Evolutionary conservation across 1,140 invertebrate genomes (phyloP), one percentile per base, ranked within the genome.

Genomic region (Drosophila dunni): DNA sequence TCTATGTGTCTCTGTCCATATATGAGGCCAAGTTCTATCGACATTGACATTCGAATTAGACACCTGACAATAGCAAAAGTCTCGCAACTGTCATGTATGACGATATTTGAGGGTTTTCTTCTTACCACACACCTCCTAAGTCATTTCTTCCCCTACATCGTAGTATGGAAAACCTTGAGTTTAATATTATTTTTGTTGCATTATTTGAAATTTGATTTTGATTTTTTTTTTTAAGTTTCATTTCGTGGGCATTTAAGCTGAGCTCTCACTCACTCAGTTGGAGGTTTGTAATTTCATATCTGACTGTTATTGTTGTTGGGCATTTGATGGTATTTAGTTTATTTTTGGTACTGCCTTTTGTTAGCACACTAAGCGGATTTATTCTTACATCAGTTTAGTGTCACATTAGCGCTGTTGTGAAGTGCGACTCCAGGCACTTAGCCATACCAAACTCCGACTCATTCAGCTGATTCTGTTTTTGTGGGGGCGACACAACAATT

Each of bases 21-120:
- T 68, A 73, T 73, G 70, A 56, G 67, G 36, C 65, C 75, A 62
- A 71, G 78, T 85, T 85, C 81, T 40, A 71, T 20, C 79, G 84
- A 69, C 84, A 89, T 89, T 89, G 84, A 89, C 84, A 89, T 89
- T 89, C 78, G 80, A 89, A 89, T 89, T 84, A 78, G 84, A 89
- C 84, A 89, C 84, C 84, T 89, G 80, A 84, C 74, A 78, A 71
- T 67, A 57, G 67, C 57, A 68, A 73, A 69, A 69, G 73, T 63
- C 63, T 48, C 40, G 56, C 48, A 68, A 53, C 82, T 82, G 66
- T 64, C 60, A 73, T 61, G 34, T 75, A 53, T 75, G 61, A 75
- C 33, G 72, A 58, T 69, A 54, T 78, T 78, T 62, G 58, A 54
- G 33, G 54, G 33, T 9, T 56, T 9, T 20, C 9, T 24, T 60